These are phyloP conservation scores for Drosophila punjabiensis DNA, from an alignment of 1,140 invertebrate species.

Conservation along the genomic window DNA sequence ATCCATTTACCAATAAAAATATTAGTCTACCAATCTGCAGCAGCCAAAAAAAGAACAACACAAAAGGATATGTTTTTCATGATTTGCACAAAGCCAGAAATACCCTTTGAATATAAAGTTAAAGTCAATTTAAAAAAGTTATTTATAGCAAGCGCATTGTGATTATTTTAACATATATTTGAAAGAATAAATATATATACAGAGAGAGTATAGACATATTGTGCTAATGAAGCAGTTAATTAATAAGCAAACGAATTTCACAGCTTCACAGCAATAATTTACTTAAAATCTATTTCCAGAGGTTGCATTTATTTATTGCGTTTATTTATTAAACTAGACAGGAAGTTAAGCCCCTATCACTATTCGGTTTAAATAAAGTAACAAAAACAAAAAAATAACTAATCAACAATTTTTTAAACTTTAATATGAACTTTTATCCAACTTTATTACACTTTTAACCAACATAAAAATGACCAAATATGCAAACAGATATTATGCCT, in stretches of 20 bases:
- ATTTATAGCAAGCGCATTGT: neutral
- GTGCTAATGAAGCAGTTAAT: slow-evolving; percentile 12
- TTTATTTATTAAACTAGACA: neutral
- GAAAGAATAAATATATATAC: neutral
- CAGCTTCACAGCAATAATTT: neutral
- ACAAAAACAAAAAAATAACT: too few species aligned
- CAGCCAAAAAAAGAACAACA: slow-evolving; percentile 7
- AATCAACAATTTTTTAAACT: neutral
- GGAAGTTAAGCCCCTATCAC: neutral
- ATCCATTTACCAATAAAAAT: slow-evolving; percentile 74
- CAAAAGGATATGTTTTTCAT: neutral
- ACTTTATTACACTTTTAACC: neutral
- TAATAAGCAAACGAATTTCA: neutral
- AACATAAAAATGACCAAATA: neutral
- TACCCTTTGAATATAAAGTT: slow-evolving; percentile 13
- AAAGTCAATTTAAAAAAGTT: neutral
- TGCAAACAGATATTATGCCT: neutral
- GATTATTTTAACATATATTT: neutral
- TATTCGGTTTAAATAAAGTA: fast-evolving
- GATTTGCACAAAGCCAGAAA: neutral
- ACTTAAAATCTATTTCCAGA: neutral
- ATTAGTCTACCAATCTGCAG: slow-evolving; percentile 53
- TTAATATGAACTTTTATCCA: neutral
- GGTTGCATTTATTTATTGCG: too few species aligned
- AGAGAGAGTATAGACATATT: neutral